Conservation (phyloP, 2,888 invertebrate species). For the Alviniconcha strummeri region DNA sequence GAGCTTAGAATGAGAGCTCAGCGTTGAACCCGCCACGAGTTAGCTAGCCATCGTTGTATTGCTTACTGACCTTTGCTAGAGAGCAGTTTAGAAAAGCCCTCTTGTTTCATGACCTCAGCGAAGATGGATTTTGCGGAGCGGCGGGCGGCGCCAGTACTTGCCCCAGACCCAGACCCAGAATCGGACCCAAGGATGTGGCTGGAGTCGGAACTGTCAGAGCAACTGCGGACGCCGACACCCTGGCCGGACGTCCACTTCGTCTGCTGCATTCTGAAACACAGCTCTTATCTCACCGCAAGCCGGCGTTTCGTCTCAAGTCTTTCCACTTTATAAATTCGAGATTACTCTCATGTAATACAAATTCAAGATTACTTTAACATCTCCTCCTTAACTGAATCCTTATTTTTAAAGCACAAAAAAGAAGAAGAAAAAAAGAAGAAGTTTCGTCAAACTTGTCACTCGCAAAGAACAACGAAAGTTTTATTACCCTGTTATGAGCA, state of each 20-base stretch:
- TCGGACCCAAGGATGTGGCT: not conserved
- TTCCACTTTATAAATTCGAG: not conserved
- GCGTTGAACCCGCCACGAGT: no score
- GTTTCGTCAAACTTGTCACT: no score
- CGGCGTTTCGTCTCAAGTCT: not conserved
- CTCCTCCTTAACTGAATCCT: no score
- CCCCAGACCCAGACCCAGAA: not conserved
- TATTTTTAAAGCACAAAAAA: no score
- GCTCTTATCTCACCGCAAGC: no score
- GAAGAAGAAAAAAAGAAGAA: no score
- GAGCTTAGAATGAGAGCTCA: no score
- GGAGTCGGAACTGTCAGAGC: conserved; percentile 13
- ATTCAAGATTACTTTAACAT: no score
- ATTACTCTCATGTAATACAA: no score
- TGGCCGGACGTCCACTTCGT: conserved; percentile 44
- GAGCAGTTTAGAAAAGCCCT: conserved; percentile 52
- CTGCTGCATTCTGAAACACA: conserved; percentile 49
- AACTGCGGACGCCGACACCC: not conserved
- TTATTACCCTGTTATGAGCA: no score
- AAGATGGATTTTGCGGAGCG: conserved; percentile 42
- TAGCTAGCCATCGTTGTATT: no score
- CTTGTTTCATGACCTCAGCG: conserved; percentile 51
- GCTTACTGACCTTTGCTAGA: conserved; percentile 42
- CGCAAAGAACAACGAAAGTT: no score
- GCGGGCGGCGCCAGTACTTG: not conserved